Evolutionary conservation across 2,113 vertebrate genomes (phyloP).

Genomic region (Pontoporia blainvillei): DNA sequence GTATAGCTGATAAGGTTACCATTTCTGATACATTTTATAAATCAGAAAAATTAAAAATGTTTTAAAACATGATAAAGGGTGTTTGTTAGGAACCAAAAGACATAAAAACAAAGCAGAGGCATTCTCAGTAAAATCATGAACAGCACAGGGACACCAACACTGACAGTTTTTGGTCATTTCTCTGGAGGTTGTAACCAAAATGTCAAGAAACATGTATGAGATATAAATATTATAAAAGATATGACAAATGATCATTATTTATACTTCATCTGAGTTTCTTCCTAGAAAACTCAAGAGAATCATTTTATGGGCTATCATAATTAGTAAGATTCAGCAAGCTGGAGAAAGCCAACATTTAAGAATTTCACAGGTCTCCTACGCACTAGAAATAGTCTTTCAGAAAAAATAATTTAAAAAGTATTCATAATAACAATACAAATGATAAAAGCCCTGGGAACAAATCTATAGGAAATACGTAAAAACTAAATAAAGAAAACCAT

Average conservation of each 20-base stretch:
- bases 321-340: neutral
- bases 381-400: neutral
- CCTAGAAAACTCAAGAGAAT: neutral
- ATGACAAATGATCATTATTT: neutral
- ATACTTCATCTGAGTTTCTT: neutral
- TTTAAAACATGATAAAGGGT: neutral
- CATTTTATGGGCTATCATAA: neutral
- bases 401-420: neutral
- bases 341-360: constrained; percentile 10
- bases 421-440: neutral
- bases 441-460: neutral
- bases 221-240: neutral
- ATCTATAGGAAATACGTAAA: neutral
- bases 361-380: neutral
- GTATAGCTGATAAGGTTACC: neutral
- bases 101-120: neutral
- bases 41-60: neutral
- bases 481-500: neutral
- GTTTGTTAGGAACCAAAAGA: neutral
- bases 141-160: neutral
- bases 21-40: neutral
- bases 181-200: neutral
- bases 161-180: neutral
- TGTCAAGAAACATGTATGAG: neutral
- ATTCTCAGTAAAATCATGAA: neutral